Percentiles rank a stretch among this genome's conserved stretches.
Conservation (phyloP, 2,113 vertebrate genomes). For the Sturnira hondurensis region DNA sequence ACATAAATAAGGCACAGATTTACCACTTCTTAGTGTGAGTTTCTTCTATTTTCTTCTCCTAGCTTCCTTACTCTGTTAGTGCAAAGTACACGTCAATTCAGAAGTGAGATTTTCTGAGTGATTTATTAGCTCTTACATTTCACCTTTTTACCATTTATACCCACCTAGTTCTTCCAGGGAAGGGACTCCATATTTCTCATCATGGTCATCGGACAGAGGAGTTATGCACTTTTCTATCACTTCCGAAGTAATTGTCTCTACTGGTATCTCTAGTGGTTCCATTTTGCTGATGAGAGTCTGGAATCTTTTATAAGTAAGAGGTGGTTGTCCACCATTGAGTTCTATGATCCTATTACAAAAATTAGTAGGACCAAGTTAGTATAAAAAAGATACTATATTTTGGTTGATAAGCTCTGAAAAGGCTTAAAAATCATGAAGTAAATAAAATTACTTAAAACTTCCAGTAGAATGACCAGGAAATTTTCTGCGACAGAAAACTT, state of each 20-base stretch:
- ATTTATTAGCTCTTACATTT: background rate
- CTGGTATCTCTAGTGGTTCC: slow-evolving; percentile 91
- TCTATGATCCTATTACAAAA: slow-evolving; percentile 91
- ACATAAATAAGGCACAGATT: background rate
- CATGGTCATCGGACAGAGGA: slow-evolving; percentile 94
- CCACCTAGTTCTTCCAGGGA: slow-evolving; percentile 95
- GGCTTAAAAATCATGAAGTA: slow-evolving; percentile 33
- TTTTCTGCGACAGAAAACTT: background rate
- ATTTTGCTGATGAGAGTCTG: slow-evolving; percentile 97
- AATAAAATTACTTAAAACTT: slow-evolving; percentile 33
- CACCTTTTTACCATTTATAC: background rate
- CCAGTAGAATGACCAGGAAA: background rate
- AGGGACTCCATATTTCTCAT: slow-evolving; percentile 96
- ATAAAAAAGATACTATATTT: background rate
- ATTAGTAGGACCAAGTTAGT: slow-evolving; percentile 28
- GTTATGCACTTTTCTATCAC: slow-evolving; percentile 90
- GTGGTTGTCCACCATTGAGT: slow-evolving; percentile 95
- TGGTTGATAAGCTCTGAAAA: slow-evolving; percentile 19
- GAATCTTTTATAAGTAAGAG: slow-evolving; percentile 97
- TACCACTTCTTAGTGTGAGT: background rate
- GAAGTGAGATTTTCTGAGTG: background rate
- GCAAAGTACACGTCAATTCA: slow-evolving; percentile 16
- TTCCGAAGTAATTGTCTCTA: slow-evolving; percentile 91
- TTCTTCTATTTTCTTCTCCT: background rate
- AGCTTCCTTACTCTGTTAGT: background rate